Evolutionary conservation across 1,140 invertebrate genomes (phyloP).

Genomic region (Heliconius eleuchia): DNA sequence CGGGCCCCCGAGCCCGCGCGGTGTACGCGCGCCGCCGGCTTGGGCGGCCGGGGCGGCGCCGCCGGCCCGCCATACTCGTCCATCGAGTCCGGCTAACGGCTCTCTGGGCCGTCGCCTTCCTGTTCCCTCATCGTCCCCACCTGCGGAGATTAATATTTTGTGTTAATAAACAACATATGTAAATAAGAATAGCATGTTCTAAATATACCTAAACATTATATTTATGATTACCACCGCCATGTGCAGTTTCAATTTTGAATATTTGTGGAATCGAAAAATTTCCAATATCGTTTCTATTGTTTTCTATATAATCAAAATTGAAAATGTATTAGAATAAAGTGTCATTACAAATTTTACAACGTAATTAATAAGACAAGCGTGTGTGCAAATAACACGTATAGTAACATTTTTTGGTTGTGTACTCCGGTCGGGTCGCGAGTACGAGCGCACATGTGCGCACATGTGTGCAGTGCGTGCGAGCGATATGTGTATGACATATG

Average conservation of each 20-base stretch:
- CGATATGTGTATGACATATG: constrained; percentile 9
- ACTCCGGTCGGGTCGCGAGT: not conserved
- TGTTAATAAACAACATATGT: not conserved
- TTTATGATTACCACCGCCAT: not conserved
- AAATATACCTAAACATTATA: not conserved
- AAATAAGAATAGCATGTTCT: not conserved
- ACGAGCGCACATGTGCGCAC: not conserved
- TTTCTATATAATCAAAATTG: too few species aligned
- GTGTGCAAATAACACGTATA: not conserved
- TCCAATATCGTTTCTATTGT: not conserved
- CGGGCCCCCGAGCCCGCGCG: constrained; percentile 72
- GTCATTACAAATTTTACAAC: not conserved
- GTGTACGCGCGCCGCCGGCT: constrained; percentile 84
- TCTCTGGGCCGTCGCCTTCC: constrained; percentile 82
- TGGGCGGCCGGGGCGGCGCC: constrained; percentile 84
- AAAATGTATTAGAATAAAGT: not conserved
- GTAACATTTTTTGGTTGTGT: constrained; percentile 3
- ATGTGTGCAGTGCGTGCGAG: constrained; percentile 9
- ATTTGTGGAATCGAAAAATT: not conserved
- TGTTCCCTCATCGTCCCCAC: constrained; percentile 84
- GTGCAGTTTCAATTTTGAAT: not conserved
- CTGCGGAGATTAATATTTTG: constrained; percentile 59
- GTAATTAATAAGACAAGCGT: not conserved
- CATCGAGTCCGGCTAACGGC: constrained; percentile 80
- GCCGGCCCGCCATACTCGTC: constrained; percentile 84